A percentile compares a stretch with the other conserved stretches of the same genome.
Evolutionary conservation across 2,113 vertebrate species (phyloP).

Genomic region (Oncorhynchus keta): DNA sequence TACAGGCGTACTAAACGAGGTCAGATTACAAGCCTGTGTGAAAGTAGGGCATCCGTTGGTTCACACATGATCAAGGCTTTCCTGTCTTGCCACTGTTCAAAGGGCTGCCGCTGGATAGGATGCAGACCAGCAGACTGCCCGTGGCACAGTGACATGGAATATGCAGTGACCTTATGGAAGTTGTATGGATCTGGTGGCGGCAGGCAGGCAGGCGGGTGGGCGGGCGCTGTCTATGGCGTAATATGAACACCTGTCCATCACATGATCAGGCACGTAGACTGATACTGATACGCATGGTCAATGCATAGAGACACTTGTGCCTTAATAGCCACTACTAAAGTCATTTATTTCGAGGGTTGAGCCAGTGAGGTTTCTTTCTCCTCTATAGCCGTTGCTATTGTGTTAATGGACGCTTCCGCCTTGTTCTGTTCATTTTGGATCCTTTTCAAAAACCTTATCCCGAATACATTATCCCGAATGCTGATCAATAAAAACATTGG

Average conservation of each 20-base stretch:
- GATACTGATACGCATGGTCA: too few relatives aligned
- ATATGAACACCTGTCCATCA: background rate
- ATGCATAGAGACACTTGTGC: too few relatives aligned
- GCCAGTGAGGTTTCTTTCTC: too few relatives aligned
- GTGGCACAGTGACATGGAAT: constrained; percentile 36
- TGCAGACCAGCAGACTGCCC: constrained; percentile 16
- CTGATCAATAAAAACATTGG: too few relatives aligned
- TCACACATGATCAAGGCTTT: constrained; percentile 18
- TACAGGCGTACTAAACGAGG: constrained; percentile 49
- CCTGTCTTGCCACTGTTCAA: constrained; percentile 19
- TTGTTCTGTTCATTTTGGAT: too few relatives aligned
- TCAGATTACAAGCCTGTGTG: constrained; percentile 59
- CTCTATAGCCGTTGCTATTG: too few relatives aligned
- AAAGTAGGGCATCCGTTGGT: constrained; percentile 55
- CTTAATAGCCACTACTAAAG: too few relatives aligned
- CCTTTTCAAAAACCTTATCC: too few relatives aligned
- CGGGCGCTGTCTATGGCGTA: too few relatives aligned
- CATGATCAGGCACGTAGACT: background rate
- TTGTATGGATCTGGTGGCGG: constrained; percentile 42
- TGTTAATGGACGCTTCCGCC: too few relatives aligned
- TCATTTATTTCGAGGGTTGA: too few relatives aligned
- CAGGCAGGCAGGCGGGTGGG: background rate
- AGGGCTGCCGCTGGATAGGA: constrained; percentile 29
- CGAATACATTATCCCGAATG: too few relatives aligned
- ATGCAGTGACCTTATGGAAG: constrained; percentile 46